Evolutionary conservation across 2,888 invertebrate genomes (phyloP).

Genomic region (Noctua comes): DNA sequence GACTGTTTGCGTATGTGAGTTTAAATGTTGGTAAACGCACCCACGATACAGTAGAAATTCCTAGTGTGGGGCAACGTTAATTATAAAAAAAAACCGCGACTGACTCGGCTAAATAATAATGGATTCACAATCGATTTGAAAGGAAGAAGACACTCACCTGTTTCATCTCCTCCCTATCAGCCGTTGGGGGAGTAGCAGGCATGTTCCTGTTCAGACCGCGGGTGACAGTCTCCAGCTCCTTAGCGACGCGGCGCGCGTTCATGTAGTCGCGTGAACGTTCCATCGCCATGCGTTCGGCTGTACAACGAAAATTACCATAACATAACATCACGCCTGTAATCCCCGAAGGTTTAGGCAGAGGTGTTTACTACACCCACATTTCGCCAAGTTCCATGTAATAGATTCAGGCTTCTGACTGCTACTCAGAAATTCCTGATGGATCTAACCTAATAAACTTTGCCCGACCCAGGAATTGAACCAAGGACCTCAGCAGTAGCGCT

Average conservation of each 20-base stretch:
- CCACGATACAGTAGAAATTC: no score
- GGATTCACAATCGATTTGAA: not conserved
- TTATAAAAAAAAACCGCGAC: no score
- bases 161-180: constrained; percentile 96
- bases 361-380: not conserved
- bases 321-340: not conserved
- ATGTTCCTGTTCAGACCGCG: constrained; percentile 98
- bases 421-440: not conserved
- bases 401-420: not conserved
- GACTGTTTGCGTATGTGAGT: no score
- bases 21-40: no score
- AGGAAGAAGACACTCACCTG: constrained; percentile 91
- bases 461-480: not conserved
- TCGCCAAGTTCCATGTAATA: not conserved
- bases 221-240: constrained; percentile 98
- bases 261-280: constrained; percentile 99
- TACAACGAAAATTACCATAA: not conserved
- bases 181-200: constrained; percentile 98
- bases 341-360: not conserved
- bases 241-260: constrained; percentile 98
- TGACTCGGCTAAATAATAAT: no score
- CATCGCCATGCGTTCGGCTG: constrained; percentile 99
- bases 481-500: not conserved
- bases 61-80: no score
- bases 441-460: not conserved